These are phyloP conservation scores for Panagrolaimus sp. DNA, from an alignment of 1,140 invertebrate species.

Conservation along the genomic window DNA sequence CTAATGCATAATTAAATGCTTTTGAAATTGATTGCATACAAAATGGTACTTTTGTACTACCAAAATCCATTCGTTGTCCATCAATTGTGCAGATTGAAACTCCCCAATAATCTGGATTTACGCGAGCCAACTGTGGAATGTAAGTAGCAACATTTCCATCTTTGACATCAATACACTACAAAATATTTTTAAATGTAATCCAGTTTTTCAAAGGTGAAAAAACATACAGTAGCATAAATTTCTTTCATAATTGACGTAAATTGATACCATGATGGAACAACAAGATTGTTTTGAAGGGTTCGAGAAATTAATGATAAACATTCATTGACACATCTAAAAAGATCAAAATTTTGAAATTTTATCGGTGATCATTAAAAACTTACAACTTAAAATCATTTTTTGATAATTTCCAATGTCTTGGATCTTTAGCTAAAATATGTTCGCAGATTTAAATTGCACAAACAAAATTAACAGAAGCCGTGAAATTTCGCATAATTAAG, in stretches of 20 bases:
- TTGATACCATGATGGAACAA: constrained; percentile 28
- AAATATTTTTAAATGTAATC: neutral
- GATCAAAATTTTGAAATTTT: neutral
- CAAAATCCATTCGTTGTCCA: constrained; percentile 57
- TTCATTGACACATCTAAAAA: constrained; percentile 18
- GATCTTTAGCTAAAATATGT: constrained; percentile 25
- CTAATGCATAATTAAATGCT: constrained; percentile 70
- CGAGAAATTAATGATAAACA: constrained; percentile 23
- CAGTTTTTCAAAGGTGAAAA: too few relatives aligned
- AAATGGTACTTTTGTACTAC: constrained; percentile 36
- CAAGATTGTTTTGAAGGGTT: constrained; percentile 25
- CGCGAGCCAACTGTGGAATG: constrained; percentile 55
- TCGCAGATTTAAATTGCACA: too few relatives aligned
- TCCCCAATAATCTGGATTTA: constrained; percentile 60
- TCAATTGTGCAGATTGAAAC: constrained; percentile 61
- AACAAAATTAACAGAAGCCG: too few relatives aligned
- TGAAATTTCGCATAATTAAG: too few relatives aligned
- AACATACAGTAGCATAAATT: constrained; percentile 27
- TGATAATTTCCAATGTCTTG: constrained; percentile 27
- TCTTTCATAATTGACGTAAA: constrained; percentile 23
- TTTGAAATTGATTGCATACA: constrained; percentile 63
- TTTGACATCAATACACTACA: constrained; percentile 23
- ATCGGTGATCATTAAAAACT: neutral
- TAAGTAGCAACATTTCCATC: constrained; percentile 53
- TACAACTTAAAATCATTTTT: constrained; percentile 27